Evolutionary conservation across 2,888 invertebrate genomes (phyloP).

Genomic region (Caenorhabditis doughertyi): DNA sequence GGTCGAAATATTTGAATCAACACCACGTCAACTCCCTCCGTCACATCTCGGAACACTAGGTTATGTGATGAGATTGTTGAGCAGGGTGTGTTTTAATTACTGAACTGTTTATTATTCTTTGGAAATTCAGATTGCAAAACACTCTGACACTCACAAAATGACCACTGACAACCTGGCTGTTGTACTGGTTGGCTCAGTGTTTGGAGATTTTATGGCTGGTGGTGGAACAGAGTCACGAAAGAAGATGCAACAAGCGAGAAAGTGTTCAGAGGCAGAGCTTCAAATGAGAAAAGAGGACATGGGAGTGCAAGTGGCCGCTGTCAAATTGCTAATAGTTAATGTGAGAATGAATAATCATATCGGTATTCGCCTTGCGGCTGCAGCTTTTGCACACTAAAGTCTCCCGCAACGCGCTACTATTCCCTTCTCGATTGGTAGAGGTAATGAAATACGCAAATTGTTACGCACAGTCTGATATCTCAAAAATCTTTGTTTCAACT

Average conservation of each 20-base stretch:
- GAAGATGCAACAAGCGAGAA: constrained; percentile 36
- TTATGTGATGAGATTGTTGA: constrained; percentile 67
- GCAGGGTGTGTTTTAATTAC: constrained; percentile 4
- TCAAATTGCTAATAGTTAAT: constrained; percentile 56
- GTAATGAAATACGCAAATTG: too few species aligned
- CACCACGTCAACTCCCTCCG: constrained; percentile 15
- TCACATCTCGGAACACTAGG: constrained; percentile 68
- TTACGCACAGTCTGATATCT: too few species aligned
- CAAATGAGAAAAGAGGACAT: constrained; percentile 50
- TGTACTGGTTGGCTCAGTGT: constrained; percentile 74
- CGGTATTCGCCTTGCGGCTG: too few species aligned
- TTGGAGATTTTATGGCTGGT: constrained; percentile 66
- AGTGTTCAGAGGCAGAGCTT: constrained; percentile 30
- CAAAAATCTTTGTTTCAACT: too few species aligned
- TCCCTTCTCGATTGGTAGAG: too few species aligned
- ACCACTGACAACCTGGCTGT: constrained; percentile 71
- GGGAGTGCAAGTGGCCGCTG: constrained; percentile 54
- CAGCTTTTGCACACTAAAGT: too few species aligned
- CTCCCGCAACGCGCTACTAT: too few species aligned
- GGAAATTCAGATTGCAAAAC: constrained; percentile 53
- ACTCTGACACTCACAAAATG: constrained; percentile 71
- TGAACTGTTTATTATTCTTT: not conserved
- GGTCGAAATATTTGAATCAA: constrained; percentile 29
- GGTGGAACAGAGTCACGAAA: constrained; percentile 50
- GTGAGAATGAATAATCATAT: not conserved